Evolutionary conservation across 2,113 vertebrate species (phyloP).

Genomic region (Plecturocebus donacophilus): DNA sequence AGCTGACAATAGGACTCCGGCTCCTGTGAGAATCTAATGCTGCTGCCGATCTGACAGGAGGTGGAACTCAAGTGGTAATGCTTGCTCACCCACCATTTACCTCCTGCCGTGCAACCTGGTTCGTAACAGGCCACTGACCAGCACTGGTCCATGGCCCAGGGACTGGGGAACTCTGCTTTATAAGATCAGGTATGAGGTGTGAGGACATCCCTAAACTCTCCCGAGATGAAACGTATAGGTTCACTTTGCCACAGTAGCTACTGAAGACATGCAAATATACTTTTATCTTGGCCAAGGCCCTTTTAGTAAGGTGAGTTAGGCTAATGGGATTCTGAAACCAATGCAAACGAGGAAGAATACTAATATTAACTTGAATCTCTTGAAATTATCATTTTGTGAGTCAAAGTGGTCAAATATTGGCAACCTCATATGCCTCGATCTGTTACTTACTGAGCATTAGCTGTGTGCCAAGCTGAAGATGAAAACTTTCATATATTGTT

Average conservation of each 20-base stretch:
- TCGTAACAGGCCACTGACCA: no score
- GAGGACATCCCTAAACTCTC: not conserved
- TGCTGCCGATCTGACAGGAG: no score
- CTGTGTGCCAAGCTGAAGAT: not conserved
- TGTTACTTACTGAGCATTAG: not conserved
- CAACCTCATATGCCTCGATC: not conserved
- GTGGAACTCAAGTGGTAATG: no score
- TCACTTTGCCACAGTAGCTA: not conserved
- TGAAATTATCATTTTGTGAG: not conserved
- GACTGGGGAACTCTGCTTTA: not conserved
- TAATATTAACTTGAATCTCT: not conserved
- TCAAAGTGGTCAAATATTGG: not conserved
- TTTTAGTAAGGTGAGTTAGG: not conserved
- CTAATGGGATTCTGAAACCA: not conserved
- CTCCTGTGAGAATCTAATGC: no score
- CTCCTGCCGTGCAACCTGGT: no score
- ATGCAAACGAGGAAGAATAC: not conserved
- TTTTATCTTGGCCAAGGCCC: not conserved
- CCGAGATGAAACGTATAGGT: not conserved
- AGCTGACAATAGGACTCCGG: no score
- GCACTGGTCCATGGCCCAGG: no score
- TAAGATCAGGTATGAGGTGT: not conserved
- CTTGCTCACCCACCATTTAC: no score
- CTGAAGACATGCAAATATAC: not conserved
- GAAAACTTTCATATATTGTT: not conserved